Base-by-base conservation (phyloP, 2,113 vertebrate genomes). In the Empidonax traillii region DNA sequence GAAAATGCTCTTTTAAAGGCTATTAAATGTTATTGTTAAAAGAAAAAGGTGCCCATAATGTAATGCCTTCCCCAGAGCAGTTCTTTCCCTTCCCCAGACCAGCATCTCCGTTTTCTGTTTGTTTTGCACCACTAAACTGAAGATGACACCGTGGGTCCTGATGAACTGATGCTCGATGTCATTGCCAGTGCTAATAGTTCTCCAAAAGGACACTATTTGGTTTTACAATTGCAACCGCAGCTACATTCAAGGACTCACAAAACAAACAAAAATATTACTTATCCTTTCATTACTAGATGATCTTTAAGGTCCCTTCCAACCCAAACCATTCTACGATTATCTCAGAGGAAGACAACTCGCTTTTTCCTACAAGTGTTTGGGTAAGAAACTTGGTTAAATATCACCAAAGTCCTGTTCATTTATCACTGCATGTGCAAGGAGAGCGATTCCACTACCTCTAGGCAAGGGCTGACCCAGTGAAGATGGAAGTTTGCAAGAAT, bases 1-100 rank as follows among this genome's bases (percentile, higher is more conserved):
- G 76, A 43, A 96, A 96, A 96, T 93, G 83, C 83, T 96, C 90
- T 94, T 96, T 96, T 89, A 96, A 96, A 96, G 83, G 90, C 96
- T 95, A 94, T 96, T 96, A 97, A 96, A 90, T 76, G 83, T 90
- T 96, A 96, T 79, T 97, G 96, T 93, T 95, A 93, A 97, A 95
- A 92, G 93, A 90, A 95, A 91, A 95, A 94, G 90, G 83, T 96
- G 90, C 84, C 90, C 83, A 79, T 89, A 95, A 96, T 62, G 89
- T 94, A 90, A 95, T 92, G 62, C 31, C 83, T 96, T 90, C 95
- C 93, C 93, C 90, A 93, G 86, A 96, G 96, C 88, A 62, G 44
- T 90, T 96, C 89, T 90, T 78, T 87, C 82, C 72, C 90, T 79
- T 86, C 49, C 63, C 73, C 62, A 69, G 47, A 92, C 94, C 12